These are phyloP conservation scores for Eupithecia vulgata DNA, from an alignment of 2,888 invertebrate genomes.

Conservation along the genomic window DNA sequence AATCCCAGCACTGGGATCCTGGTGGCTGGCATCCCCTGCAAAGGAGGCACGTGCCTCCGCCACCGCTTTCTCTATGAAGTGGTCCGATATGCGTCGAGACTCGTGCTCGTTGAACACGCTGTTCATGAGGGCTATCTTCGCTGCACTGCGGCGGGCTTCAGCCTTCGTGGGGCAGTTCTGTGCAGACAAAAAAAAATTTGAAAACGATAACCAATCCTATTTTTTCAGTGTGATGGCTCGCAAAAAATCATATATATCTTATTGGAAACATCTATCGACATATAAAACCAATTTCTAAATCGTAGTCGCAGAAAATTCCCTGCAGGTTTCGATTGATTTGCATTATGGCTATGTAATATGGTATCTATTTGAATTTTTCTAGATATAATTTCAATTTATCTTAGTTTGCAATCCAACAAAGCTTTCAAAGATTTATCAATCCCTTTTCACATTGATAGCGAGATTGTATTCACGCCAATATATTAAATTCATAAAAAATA, in stretches of 20 bases:
- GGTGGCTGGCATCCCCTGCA: conserved; percentile 87
- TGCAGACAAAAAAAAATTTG: background rate
- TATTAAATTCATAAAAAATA: conserved; percentile 25
- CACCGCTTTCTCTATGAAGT: conserved; percentile 97
- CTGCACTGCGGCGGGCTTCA: conserved; percentile 96
- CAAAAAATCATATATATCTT: background rate
- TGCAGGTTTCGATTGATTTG: background rate
- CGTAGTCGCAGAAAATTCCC: background rate
- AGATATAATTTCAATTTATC: background rate
- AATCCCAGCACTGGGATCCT: conserved; percentile 87
- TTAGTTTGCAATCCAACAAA: background rate
- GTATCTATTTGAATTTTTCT: background rate
- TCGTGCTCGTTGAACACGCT: conserved; percentile 98
- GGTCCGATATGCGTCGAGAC: conserved; percentile 94
- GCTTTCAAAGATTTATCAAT: background rate
- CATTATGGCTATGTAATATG: background rate
- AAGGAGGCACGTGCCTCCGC: conserved; percentile 95
- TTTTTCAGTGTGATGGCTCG: background rate
- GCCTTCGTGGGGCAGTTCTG: conserved; percentile 97
- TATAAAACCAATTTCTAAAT: background rate
- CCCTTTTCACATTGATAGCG: background rate
- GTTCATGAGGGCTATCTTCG: conserved; percentile 98
- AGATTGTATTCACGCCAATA: background rate
- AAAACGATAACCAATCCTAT: background rate
- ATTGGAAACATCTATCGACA: background rate